These are phyloP conservation scores for Tapirus indicus DNA, from an alignment of 2,797 vertebrate species.

Conservation along the genomic window DNA sequence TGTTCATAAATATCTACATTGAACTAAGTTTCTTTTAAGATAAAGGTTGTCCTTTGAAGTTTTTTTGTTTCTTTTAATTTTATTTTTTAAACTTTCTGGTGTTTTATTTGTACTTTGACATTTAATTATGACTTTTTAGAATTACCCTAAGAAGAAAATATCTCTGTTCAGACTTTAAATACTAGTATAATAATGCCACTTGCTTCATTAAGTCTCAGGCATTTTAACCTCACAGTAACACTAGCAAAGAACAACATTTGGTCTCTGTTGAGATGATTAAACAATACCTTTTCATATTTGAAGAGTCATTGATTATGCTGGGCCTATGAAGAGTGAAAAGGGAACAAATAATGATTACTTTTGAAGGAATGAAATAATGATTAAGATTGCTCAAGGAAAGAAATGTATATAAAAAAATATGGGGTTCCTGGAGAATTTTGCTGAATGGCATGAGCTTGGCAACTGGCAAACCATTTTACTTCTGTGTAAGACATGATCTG, in stretches of 20 bases:
- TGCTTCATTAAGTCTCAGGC: not conserved
- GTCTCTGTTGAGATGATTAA: not conserved
- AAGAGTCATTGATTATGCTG: not conserved
- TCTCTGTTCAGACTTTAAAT: slow-evolving; percentile 13
- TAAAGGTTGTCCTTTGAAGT: not conserved
- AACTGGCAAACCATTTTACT: slow-evolving; percentile 45
- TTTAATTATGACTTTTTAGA: not conserved
- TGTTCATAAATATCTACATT: not conserved
- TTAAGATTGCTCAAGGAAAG: not conserved
- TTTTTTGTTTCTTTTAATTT: not conserved
- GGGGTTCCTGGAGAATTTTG: not conserved
- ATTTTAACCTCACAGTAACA: slow-evolving; percentile 21
- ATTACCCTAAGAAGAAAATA: slow-evolving; percentile 7
- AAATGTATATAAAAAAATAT: not conserved
- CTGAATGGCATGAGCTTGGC: not conserved
- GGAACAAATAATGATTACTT: not conserved
- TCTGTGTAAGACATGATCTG: not conserved
- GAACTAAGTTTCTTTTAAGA: not conserved
- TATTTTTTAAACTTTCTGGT: not conserved
- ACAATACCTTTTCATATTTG: not conserved
- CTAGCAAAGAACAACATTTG: not conserved
- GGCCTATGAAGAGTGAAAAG: not conserved
- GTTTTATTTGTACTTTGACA: slow-evolving; percentile 31
- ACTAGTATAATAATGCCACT: not conserved
- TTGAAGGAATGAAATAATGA: not conserved